phyloP scores from a whole-genome alignment of 1,140 invertebrate species.

The Antheraea pernyi region DNA sequence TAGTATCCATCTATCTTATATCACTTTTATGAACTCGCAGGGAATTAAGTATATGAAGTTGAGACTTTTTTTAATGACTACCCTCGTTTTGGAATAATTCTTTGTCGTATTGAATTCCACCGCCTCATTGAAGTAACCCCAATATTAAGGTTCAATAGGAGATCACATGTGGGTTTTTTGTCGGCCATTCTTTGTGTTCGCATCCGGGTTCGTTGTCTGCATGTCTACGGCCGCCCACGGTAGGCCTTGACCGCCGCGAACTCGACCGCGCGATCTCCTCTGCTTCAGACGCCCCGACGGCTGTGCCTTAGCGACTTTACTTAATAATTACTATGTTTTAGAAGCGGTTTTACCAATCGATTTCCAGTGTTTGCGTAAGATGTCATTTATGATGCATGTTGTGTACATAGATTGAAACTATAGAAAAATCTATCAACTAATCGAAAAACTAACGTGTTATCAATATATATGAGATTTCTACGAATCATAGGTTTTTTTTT shows the following conservation, averaged over 20 bases:
- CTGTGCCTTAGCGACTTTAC: neutral
- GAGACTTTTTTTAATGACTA: neutral
- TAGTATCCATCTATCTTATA: too few relatives aligned
- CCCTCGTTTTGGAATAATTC: neutral
- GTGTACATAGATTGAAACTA: too few relatives aligned
- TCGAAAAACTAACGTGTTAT: too few relatives aligned
- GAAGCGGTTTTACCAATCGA: neutral
- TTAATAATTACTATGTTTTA: neutral
- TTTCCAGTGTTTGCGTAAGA: neutral
- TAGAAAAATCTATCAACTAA: too few relatives aligned
- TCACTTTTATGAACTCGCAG: too few relatives aligned
- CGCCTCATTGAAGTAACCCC: neutral
- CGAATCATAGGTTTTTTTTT: too few relatives aligned
- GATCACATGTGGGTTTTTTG: constrained; percentile 33
- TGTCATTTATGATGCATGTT: neutral
- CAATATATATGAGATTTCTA: too few relatives aligned
- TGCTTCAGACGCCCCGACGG: neutral
- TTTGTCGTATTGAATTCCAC: neutral
- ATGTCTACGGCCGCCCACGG: constrained; percentile 51
- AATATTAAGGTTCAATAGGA: neutral
- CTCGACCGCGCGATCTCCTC: constrained; percentile 27
- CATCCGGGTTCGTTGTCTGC: constrained; percentile 62
- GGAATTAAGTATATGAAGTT: neutral
- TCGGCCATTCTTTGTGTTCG: constrained; percentile 24
- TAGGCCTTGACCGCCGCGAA: constrained; percentile 68